Conservation (phyloP, 2,113 vertebrate species). For the Carassius gibelio region DNA sequence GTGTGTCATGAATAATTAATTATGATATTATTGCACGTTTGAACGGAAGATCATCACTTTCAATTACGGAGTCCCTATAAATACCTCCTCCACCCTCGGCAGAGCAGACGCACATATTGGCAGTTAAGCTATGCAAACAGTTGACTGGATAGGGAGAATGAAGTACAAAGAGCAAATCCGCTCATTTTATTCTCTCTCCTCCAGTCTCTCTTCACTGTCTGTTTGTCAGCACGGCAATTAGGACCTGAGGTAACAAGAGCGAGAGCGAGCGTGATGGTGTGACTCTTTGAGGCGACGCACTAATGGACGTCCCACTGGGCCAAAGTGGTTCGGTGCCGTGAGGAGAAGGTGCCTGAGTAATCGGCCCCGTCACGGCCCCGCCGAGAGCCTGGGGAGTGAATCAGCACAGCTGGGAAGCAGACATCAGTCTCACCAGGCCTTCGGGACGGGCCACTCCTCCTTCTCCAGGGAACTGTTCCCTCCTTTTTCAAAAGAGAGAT, state of each 20-base stretch:
- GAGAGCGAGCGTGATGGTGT: conserved; percentile 21
- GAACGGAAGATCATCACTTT: conserved; percentile 19
- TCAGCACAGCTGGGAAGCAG: conserved; percentile 75
- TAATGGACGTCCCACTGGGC: conserved; percentile 52
- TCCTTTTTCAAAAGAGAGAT: conserved; percentile 70
- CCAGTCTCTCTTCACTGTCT: neutral
- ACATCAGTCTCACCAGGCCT: conserved; percentile 77
- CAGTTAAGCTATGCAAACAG: conserved; percentile 13
- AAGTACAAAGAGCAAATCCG: conserved; percentile 5
- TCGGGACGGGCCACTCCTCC: conserved; percentile 70
- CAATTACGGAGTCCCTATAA: conserved; percentile 31
- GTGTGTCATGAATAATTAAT: conserved; percentile 19
- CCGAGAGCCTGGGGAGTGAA: conserved; percentile 69
- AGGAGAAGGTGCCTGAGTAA: conserved; percentile 47
- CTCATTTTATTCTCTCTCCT: neutral
- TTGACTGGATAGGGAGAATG: neutral
- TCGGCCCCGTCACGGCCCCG: conserved; percentile 23
- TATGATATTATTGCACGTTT: conserved; percentile 2
- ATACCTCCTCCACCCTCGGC: conserved; percentile 26
- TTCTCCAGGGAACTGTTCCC: conserved; percentile 69
- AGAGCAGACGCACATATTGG: conserved; percentile 1
- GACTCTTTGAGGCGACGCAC: conserved; percentile 45
- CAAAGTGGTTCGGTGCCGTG: conserved; percentile 11
- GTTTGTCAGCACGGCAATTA: conserved; percentile 51
- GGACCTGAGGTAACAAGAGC: conserved; percentile 37